A percentile compares a stretch with the other conserved stretches of the same genome.
Evolutionary conservation across 2,888 invertebrate genomes (phyloP).

Genomic region (Cephus spinipes): DNA sequence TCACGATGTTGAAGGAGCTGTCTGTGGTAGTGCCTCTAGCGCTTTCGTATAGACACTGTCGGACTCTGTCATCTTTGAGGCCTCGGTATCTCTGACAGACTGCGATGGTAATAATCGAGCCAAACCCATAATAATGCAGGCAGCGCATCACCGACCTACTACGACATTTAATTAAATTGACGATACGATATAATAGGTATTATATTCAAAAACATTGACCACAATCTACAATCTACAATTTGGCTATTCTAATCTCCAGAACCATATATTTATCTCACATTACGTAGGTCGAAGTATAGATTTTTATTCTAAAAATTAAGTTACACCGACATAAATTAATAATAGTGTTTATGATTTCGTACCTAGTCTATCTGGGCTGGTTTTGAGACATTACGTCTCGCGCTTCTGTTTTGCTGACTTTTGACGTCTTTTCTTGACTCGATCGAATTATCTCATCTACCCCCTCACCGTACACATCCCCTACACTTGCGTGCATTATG

Average conservation of each 20-base stretch:
- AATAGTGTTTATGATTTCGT: slow-evolving; percentile 64
- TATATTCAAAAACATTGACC: slow-evolving; percentile 58
- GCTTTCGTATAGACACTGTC: too few relatives aligned
- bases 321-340: slow-evolving; percentile 63
- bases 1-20: too few relatives aligned
- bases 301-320: slow-evolving; percentile 63
- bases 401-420: slow-evolving; percentile 35
- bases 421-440: neutral
- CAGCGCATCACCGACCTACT: slow-evolving; percentile 46
- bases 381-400: slow-evolving; percentile 52
- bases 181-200: slow-evolving; percentile 59
- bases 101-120: too few relatives aligned
- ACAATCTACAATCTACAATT: slow-evolving; percentile 65
- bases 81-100: too few relatives aligned
- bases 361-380: slow-evolving; percentile 66
- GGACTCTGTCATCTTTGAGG: too few relatives aligned
- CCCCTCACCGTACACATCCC: too few relatives aligned
- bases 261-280: slow-evolving; percentile 61
- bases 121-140: slow-evolving; percentile 20
- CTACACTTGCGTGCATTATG: too few relatives aligned
- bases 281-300: slow-evolving; percentile 62
- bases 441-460: neutral
- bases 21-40: too few relatives aligned
- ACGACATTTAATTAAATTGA: slow-evolving; percentile 61
- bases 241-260: slow-evolving; percentile 63